Evolutionary conservation across 2,113 vertebrate genomes (phyloP), one percentile per base, ranked within the genome.

Genomic region (Microtus pennsylvanicus): DNA sequence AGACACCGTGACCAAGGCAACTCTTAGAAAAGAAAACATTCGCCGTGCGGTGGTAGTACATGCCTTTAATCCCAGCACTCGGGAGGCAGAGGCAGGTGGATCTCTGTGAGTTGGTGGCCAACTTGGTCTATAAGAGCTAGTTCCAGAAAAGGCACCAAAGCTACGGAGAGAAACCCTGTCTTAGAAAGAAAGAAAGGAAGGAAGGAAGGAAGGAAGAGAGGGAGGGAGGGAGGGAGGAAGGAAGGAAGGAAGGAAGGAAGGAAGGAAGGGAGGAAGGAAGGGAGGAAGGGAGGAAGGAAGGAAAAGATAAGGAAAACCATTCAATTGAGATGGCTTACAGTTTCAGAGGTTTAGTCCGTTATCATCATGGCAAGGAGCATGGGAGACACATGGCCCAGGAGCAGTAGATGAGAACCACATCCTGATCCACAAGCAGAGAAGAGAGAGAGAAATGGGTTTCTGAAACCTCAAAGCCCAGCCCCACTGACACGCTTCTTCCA

Each of bases 161-260:
- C 58, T 21, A 58, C 1, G 0, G 1, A 58, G 58, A 58, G 58
- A 58, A 58, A 58, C 58, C 58, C 58, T 58, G 58, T 58, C 58
- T 58, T 5, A 3, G 19, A 55, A 19, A 55, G 0, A 58, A 21
- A 58, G 1, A 6, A 19, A 58, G 5, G 0, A 5, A 58, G 4
- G 0, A 5, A 58, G 4, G 0, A 19, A 58, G 14, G 0, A 19
- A 58, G 38, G 38, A 42, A 42, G n/a, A n/a, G n/a, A 58, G 4
- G 0, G n/a, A n/a, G n/a, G n/a, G 5, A 58, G 14, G 0, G 5
- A 58, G 38, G 38, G 3, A 42, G 19, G 5, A 7, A 58, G 5
- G 6, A 21, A 58, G 19, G 55, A 21, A 58, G 42, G 42, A 6
- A 58, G 14, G 0, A 6, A 58, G 17, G 1, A 1, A 58, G 4